phyloP scores from a whole-genome alignment of 2,113 vertebrate species.

The Datnioides undecimradiatus region DNA sequence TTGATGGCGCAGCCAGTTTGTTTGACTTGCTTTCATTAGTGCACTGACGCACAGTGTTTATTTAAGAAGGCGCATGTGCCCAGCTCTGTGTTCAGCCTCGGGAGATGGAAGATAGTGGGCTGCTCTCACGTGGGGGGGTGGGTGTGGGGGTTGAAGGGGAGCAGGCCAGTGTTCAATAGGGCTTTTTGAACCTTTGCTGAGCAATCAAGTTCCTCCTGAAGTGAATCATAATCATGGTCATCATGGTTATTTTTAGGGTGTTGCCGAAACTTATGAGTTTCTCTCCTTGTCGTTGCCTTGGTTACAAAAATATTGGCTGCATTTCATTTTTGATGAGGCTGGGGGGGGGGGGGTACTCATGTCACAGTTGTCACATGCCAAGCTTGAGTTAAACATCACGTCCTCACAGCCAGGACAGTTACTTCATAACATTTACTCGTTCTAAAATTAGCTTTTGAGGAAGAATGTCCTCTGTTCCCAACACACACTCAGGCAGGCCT shows the following conservation, averaged over 20 bases:
- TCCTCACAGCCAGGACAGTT: constrained; percentile 32
- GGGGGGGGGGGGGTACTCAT: background rate
- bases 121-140: constrained; percentile 6
- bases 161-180: background rate
- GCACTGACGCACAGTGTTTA: constrained; percentile 72
- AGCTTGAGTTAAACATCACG: constrained; percentile 21
- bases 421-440: constrained; percentile 41
- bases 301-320: constrained; percentile 6
- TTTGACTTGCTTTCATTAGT: constrained; percentile 74
- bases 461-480: background rate
- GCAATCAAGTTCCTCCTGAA: constrained; percentile 40
- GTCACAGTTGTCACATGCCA: constrained; percentile 37
- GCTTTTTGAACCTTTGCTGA: constrained; percentile 52
- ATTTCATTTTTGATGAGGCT: constrained; percentile 28
- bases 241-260: constrained; percentile 17
- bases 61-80: constrained; percentile 54
- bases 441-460: constrained; percentile 54
- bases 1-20: constrained; percentile 64
- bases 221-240: constrained; percentile 32
- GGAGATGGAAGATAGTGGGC: constrained; percentile 56
- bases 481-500: too few species aligned
- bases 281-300: background rate
- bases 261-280: constrained; percentile 16
- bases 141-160: too few species aligned
- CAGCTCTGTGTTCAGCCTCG: constrained; percentile 22